Base-by-base conservation (phyloP, 1,140 invertebrate genomes). In the Pollicipes pollicipes region DNA sequence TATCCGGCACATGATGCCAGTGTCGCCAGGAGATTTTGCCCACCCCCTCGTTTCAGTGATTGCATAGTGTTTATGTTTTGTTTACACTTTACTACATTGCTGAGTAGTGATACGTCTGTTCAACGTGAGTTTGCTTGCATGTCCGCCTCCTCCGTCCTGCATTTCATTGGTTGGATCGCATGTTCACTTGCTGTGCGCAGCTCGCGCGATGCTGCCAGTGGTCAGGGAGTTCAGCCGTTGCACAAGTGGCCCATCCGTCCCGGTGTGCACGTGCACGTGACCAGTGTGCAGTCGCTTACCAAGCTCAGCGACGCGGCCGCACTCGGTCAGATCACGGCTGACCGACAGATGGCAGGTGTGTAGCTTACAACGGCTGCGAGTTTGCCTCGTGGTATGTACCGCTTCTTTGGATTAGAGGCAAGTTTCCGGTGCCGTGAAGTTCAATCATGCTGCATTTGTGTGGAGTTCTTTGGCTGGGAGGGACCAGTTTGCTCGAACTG, bases 211-310 rank as follows among this genome's bases (percentile, higher is more conserved):
- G 21, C 10, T 21, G 3, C 45, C 45, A 24, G 21, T 21, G 45
- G 6, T 6, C 45, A 35, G 6, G 35, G 6, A 17, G 35, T 35
- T 16, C 74, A 75, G 74, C 77, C 73, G 72, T 79, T 79, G 75
- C 80, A 78, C 73, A 90, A 90, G 76, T 94, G 90, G 90, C 91
- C 91, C 31, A 81, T 93, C 71, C 88, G 90, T 76, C 90, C 91
- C 1, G 91, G 90, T 32, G 90, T 93, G 66, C 83, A 93, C 71
- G 88, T 92, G 67, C 90, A 93, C 80, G 88, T 92, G 58, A 91
- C 45, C 45, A 10, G 21, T 24, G 45, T 58, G 45, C 45, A 58
- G 45, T 58, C 45, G 24, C 45, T 58, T 2, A 58, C 13, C 45
- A 58, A 58, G 24, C 45, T 58, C 13, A 58, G 45, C 45, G 45